Evolutionary conservation across 2,797 vertebrate genomes (phyloP).

Genomic region (Anniella stebbinsi): DNA sequence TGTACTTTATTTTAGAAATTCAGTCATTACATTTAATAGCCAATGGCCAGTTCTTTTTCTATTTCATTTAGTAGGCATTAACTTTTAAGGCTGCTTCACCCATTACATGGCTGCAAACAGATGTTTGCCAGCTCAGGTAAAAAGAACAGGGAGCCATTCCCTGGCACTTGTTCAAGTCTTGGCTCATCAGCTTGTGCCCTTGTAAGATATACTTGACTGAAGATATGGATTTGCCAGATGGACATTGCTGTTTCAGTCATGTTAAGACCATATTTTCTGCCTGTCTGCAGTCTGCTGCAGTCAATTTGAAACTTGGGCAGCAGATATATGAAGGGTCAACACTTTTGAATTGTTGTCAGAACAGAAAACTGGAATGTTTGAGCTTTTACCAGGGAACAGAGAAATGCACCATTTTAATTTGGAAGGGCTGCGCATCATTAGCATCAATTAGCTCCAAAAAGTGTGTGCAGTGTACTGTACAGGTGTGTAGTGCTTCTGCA

Average conservation of each 20-base stretch:
- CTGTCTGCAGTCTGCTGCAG: neutral
- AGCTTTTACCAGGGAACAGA: neutral
- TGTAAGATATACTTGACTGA: neutral
- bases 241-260: neutral
- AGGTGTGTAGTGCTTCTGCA: neutral
- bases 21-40: constrained; percentile 25
- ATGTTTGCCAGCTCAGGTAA: neutral
- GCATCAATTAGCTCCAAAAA: neutral
- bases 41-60: neutral
- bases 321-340: neutral
- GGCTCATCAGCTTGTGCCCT: neutral
- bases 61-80: constrained; percentile 41
- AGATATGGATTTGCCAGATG: neutral
- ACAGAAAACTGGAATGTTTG: neutral
- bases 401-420: neutral
- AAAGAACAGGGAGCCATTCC: neutral
- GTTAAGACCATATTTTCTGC: neutral
- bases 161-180: neutral
- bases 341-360: neutral
- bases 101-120: neutral
- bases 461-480: neutral
- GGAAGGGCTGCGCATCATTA: neutral
- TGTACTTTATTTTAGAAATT: constrained; percentile 31
- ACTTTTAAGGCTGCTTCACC: constrained; percentile 32
- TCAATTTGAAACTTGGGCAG: constrained; percentile 1